These are phyloP conservation scores for Xanthia togata DNA, from an alignment of 2,888 invertebrate genomes.

Conservation along the genomic window DNA sequence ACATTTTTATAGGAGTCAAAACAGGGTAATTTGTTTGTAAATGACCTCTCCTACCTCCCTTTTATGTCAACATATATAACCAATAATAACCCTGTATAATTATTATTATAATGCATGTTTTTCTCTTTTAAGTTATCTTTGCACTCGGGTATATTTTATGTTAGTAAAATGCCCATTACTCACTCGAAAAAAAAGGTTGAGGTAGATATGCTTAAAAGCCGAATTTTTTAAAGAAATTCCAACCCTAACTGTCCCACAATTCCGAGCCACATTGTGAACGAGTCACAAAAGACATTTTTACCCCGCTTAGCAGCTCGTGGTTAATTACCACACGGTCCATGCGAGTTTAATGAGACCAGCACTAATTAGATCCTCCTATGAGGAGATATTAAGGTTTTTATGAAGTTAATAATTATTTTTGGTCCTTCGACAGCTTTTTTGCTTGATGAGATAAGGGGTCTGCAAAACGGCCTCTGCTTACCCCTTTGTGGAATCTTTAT, in stretches of 20 bases:
- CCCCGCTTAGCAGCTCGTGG: slow-evolving; percentile 39
- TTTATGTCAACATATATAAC: no score
- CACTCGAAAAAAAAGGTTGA: background rate
- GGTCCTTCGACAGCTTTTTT: no score
- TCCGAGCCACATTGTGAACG: slow-evolving; percentile 29
- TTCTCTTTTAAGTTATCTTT: no score
- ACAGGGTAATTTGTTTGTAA: no score
- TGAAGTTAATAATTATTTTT: background rate
- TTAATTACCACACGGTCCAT: slow-evolving; percentile 61
- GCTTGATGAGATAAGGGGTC: background rate
- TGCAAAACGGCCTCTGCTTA: background rate
- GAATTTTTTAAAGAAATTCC: background rate
- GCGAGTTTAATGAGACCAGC: slow-evolving; percentile 63
- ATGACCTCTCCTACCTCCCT: no score
- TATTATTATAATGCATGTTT: no score
- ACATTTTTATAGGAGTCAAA: no score
- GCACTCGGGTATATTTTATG: no score
- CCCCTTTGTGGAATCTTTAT: background rate
- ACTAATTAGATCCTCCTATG: slow-evolving; percentile 52
- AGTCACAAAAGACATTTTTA: slow-evolving; percentile 48
- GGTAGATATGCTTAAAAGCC: background rate
- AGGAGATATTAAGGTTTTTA: slow-evolving; percentile 16
- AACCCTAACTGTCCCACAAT: background rate
- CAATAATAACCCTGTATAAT: no score
- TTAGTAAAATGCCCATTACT: background rate